Base-by-base conservation (phyloP, 2,113 vertebrate species). In the Sialia sialis region DNA sequence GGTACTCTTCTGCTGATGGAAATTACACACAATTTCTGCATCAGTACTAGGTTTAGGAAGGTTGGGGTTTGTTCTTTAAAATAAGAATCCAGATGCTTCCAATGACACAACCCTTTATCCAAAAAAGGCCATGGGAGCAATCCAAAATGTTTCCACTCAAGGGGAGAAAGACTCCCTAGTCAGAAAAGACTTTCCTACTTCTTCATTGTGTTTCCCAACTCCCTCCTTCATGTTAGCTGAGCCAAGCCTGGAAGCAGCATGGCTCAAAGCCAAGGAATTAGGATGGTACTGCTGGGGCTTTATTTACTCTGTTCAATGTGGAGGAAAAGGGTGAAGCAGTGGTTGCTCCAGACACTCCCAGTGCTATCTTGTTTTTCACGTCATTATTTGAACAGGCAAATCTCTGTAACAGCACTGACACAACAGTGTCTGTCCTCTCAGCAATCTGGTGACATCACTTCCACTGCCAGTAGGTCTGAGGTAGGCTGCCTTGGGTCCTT, bases 1-100 rank as follows among this genome's bases (percentile, higher is more conserved):
- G 16, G 4, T 60, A 32, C 16, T 80, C 20, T 27, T 69, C 41
- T 85, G n/a, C 38, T 78, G 38, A 56, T 22, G 11, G 41, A 82
- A 82, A 48, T 54, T 7, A 49, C 30, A 36, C 27, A 70, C 51
- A 38, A 62, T 56, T 85, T 48, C 46, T 78, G 30, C 56, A 66
- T 55, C 20, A 60, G 1, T 56, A 46, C 44, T 56, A 46, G 30
- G 41, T 9, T 34, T 70, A 49, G 13, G 12, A 77, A 88, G 44
- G 36, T 59, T 49, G 22, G 0, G 0, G 2, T 1, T 38, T 80
- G 70, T 32, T 3, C 9, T 25, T 38, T 4, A 38, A 70, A 36
- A 60, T 16, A 5, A 36, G 4, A 9, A 39, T 46, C 4, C 3
- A 10, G 30, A 34, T 3, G 0, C 26, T 77, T 39, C 30, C 2